Evolutionary conservation across 2,113 vertebrate genomes (phyloP).

Genomic region (Entelurus aequoreus): DNA sequence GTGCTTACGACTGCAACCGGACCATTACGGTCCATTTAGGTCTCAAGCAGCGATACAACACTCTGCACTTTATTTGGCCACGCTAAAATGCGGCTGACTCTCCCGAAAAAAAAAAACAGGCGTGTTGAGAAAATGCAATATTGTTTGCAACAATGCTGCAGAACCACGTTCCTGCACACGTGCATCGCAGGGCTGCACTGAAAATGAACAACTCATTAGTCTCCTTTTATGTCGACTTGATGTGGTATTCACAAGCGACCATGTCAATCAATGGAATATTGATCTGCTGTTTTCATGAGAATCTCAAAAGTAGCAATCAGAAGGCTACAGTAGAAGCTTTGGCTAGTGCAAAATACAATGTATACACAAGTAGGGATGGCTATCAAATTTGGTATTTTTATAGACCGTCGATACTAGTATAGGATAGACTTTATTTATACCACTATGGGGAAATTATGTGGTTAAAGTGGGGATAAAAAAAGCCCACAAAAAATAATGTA

Average conservation of each 20-base stretch:
- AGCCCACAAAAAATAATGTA: no score
- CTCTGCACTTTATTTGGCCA: constrained; percentile 46
- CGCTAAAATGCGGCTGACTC: constrained; percentile 11
- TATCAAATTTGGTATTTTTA: no score
- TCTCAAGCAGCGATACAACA: constrained; percentile 39
- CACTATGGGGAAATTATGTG: no score
- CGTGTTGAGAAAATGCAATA: background rate
- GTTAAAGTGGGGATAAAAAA: no score
- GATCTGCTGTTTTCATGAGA: constrained; percentile 1
- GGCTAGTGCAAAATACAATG: no score
- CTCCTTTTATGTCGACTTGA: no score
- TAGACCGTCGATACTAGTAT: no score
- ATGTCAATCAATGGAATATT: constrained; percentile 7
- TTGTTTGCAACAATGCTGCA: background rate
- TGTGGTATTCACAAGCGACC: background rate
- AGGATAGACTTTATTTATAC: no score
- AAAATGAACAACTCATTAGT: background rate
- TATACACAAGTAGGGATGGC: no score
- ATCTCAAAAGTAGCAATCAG: background rate
- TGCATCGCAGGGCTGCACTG: background rate
- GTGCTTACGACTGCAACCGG: constrained; percentile 28
- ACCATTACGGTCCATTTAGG: constrained; percentile 47
- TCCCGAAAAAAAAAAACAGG: constrained; percentile 3
- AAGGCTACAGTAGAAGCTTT: background rate
- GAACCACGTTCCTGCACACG: constrained; percentile 23